phyloP scores from a whole-genome alignment of 2,888 invertebrate species.

The Melanophora roralis region DNA sequence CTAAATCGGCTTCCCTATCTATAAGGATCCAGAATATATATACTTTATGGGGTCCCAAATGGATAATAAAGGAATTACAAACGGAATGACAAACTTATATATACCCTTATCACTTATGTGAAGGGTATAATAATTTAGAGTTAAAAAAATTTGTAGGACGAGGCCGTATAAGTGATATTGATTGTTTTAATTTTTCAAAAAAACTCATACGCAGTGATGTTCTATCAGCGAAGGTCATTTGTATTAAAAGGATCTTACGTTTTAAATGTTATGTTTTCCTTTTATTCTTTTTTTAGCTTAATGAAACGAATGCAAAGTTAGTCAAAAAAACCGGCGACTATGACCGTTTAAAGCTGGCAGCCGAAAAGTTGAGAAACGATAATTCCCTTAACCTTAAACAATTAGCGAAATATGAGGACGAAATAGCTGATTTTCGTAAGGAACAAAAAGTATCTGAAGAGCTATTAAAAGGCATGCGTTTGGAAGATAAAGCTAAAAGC shows the following conservation, averaged over 20 bases:
- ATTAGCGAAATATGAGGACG: constrained; percentile 67
- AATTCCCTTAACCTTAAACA: constrained; percentile 63
- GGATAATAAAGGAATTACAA: no score
- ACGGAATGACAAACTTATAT: no score
- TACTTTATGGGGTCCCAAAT: no score
- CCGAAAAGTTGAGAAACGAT: constrained; percentile 68
- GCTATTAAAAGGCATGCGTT: constrained; percentile 64
- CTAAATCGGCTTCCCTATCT: no score
- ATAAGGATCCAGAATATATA: no score
- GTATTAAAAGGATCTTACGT: no score
- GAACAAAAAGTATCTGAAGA: constrained; percentile 68
- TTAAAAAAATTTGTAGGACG: no score
- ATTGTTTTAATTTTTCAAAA: not conserved
- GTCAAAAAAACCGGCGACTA: constrained; percentile 65
- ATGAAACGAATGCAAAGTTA: constrained; percentile 65
- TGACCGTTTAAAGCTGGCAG: constrained; percentile 66
- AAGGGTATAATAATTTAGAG: no score
- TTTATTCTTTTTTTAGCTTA: constrained; percentile 51
- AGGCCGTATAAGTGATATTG: no score
- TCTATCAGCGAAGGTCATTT: no score
- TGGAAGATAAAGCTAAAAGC: constrained; percentile 68
- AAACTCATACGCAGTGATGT: not conserved
- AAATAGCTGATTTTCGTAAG: constrained; percentile 65
- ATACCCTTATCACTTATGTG: no score
- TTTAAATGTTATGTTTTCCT: no score